Evolutionary conservation across 2,113 vertebrate genomes (phyloP).

Genomic region (Nannobrachium achirus): DNA sequence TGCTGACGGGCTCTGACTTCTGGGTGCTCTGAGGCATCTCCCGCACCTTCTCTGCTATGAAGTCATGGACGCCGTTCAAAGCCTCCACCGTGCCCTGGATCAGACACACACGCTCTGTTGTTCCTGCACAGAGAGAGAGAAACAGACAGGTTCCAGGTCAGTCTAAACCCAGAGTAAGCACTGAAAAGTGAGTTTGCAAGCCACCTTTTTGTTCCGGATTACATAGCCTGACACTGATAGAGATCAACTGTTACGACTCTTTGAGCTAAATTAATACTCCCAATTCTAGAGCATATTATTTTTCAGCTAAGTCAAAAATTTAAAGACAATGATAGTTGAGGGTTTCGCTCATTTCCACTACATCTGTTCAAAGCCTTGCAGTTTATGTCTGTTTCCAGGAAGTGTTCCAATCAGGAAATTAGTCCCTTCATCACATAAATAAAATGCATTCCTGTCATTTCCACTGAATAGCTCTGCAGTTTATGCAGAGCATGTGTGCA

Average conservation of each 20-base stretch:
- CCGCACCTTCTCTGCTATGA: constrained; percentile 93
- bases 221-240: no score
- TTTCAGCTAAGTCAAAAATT: no score
- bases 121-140: constrained; percentile 77
- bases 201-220: no score
- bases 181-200: no score
- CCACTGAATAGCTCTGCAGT: constrained; percentile 6
- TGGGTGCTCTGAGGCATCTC: constrained; percentile 93
- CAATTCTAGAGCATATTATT: no score
- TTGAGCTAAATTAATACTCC: no score
- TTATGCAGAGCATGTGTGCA: constrained; percentile 1
- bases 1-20: constrained; percentile 90
- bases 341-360: not conserved
- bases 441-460: constrained; percentile 21
- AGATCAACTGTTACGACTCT: no score
- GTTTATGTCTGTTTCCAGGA: constrained; percentile 48
- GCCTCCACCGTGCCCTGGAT: constrained; percentile 93
- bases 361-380: not conserved
- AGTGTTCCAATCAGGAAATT: constrained; percentile 36
- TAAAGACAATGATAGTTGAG: no score
- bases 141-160: constrained; percentile 1
- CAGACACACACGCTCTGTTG: constrained; percentile 92
- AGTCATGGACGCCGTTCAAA: constrained; percentile 90
- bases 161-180: no score
- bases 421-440: constrained; percentile 24